Conservation (phyloP, 2,113 vertebrate species). For the Cynopterus brachyotis region DNA sequence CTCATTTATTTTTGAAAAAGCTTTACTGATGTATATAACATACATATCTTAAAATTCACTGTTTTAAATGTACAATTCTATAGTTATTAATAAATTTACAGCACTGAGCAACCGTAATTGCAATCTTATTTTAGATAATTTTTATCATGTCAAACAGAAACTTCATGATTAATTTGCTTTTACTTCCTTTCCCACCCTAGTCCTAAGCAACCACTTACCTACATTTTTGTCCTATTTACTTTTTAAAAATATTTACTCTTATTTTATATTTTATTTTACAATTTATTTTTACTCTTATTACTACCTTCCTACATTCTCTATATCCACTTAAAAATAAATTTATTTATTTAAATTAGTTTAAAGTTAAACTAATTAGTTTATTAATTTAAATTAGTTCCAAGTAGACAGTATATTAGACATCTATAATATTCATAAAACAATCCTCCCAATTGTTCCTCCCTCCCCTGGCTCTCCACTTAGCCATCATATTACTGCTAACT, state of each 20-base stretch:
- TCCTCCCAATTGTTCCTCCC: too few relatives aligned
- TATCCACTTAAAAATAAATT: too few relatives aligned
- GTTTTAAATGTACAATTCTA: not conserved
- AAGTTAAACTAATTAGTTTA: too few relatives aligned
- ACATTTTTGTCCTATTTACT: not conserved
- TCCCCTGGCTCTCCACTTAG: too few relatives aligned
- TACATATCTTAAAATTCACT: not conserved
- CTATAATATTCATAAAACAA: too few relatives aligned
- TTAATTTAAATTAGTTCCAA: too few relatives aligned
- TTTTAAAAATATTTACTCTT: not conserved
- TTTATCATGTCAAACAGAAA: not conserved
- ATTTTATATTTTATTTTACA: not conserved
- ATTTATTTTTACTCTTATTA: not conserved
- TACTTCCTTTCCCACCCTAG: not conserved
- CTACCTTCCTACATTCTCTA: too few relatives aligned
- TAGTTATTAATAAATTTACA: not conserved
- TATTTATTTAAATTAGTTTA: too few relatives aligned
- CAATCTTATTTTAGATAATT: not conserved
- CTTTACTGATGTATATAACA: not conserved
- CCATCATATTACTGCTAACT: too few relatives aligned
- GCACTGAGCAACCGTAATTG: not conserved
- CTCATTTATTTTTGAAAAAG: not conserved
- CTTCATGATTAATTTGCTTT: not conserved
- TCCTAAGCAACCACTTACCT: not conserved
- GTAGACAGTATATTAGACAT: too few relatives aligned